phyloP scores from a whole-genome alignment of 92 coral and sea anemone genomes.

The Phenganax stokvisi region DNA sequence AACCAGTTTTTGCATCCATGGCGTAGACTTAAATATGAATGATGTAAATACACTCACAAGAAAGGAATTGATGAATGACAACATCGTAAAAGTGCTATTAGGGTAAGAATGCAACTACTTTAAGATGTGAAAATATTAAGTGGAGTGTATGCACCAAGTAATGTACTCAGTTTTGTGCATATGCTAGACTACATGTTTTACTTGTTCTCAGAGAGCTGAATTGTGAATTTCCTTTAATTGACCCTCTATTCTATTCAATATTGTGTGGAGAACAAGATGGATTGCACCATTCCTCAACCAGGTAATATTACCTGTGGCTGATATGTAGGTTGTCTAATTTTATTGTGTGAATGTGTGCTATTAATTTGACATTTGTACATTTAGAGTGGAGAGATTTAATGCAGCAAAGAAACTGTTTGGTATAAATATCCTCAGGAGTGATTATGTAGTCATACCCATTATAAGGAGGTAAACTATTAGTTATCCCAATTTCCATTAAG shows the following conservation, averaged over 20 bases:
- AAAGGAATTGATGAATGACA: conserved; percentile 30
- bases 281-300: neutral
- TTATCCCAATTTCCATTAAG: neutral
- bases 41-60: conserved; percentile 6
- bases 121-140: too few relatives aligned
- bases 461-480: neutral
- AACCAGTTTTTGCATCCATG: neutral
- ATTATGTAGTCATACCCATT: conserved; percentile 16
- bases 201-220: conserved; percentile 1
- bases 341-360: too few relatives aligned
- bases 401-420: conserved; percentile 6
- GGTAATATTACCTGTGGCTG: neutral
- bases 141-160: neutral
- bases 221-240: conserved; percentile 19
- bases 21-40: neutral
- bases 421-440: neutral
- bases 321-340: too few relatives aligned
- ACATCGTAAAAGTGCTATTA: conserved; percentile 26
- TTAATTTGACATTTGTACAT: neutral
- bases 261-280: conserved; percentile 33
- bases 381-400: conserved; percentile 24
- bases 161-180: neutral
- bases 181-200: too few relatives aligned
- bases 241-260: conserved; percentile 10
- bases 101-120: neutral